Conservation (phyloP, 1,140 invertebrate species). For the Papilio dardanus region DNA sequence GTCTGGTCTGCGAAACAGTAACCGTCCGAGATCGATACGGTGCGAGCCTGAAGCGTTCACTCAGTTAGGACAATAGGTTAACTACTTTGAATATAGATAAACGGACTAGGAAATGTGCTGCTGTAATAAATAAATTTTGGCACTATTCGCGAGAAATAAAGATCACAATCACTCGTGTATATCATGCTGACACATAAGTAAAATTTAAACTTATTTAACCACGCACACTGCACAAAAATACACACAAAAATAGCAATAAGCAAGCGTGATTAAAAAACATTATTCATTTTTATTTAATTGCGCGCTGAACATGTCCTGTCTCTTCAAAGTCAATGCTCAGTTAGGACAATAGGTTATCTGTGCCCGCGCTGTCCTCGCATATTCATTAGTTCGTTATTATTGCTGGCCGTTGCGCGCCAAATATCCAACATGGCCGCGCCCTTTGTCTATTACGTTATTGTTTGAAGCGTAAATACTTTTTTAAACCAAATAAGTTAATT, state of each 20-base stretch:
- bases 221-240: no score
- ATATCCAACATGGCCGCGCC: conserved; percentile 51
- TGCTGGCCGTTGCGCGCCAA: conserved; percentile 49
- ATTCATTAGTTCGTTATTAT: conserved; percentile 66
- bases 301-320: no score
- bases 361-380: conserved; percentile 52
- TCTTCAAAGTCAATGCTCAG: background rate
- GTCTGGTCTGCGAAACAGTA: conserved; percentile 1
- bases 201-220: no score
- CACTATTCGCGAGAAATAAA: no score
- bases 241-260: no score
- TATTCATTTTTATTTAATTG: no score
- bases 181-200: no score
- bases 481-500: background rate
- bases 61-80: conserved; percentile 36
- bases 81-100: background rate
- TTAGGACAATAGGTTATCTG: conserved; percentile 39
- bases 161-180: no score
- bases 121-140: no score
- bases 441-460: conserved; percentile 52
- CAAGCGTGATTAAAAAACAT: no score
- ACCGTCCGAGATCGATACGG: conserved; percentile 26
- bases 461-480: conserved; percentile 17
- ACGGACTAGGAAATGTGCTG: no score
- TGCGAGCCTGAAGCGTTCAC: conserved; percentile 17